Evolutionary conservation across 2,113 vertebrate genomes (phyloP).

Genomic region (Lichenostomus cassidix): DNA sequence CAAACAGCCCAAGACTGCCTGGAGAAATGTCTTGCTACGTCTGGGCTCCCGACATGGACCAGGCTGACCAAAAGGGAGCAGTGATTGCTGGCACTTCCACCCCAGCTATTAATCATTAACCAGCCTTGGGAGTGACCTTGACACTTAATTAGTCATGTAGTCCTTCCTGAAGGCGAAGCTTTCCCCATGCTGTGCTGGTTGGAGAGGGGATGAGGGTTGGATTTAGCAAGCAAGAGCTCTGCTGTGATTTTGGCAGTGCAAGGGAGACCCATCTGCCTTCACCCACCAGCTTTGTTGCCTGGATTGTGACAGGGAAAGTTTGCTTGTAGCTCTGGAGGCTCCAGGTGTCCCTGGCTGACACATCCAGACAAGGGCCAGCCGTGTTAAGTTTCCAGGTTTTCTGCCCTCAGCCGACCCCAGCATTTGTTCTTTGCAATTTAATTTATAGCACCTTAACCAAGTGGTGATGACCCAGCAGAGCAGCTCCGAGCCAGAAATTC

Average conservation of each 20-base stretch:
- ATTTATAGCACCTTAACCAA: not conserved
- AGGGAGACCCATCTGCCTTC: not conserved
- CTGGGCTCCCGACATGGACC: not conserved
- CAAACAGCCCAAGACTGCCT: not conserved
- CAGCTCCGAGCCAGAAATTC: not conserved
- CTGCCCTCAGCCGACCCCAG: not conserved
- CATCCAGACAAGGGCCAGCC: not conserved
- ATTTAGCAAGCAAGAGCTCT: not conserved
- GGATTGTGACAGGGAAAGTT: not conserved
- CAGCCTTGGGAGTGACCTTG: constrained; percentile 39
- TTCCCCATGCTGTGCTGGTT: not conserved
- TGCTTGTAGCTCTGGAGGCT: not conserved
- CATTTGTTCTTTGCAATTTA: not conserved
- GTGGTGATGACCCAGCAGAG: not conserved
- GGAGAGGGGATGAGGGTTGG: not conserved
- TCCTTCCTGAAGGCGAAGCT: not conserved
- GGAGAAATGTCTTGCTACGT: not conserved
- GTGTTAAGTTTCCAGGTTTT: fast-evolving
- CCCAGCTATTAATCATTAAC: constrained; percentile 19
- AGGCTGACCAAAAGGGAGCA: not conserved
- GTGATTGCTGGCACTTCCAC: not conserved
- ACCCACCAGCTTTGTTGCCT: not conserved
- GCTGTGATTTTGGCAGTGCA: not conserved
- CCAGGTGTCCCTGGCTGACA: not conserved
- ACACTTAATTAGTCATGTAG: constrained; percentile 7